A percentile compares a stretch with the other conserved stretches of the same genome.
Evolutionary conservation across 2,797 vertebrate genomes (phyloP).

Genomic region (Eupleurogrammus muticus): DNA sequence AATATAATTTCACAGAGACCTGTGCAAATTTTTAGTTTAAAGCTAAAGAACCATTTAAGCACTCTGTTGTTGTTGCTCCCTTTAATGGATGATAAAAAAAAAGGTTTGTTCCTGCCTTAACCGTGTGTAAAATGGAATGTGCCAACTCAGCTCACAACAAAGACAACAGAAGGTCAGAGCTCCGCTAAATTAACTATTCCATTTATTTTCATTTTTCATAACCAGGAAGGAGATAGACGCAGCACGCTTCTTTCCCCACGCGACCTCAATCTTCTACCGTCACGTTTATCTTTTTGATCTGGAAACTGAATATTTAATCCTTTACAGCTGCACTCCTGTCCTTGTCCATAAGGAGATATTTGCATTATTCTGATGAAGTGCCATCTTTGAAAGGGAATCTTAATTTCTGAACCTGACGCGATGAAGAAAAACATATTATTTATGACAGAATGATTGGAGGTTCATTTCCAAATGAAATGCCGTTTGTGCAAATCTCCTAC

Average conservation of each 20-base stretch:
- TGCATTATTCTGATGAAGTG: slow-evolving; percentile 10
- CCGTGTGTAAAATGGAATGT: slow-evolving; percentile 37
- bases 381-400: neutral
- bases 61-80: neutral
- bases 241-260: slow-evolving; percentile 37
- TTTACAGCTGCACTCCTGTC: slow-evolving; percentile 31
- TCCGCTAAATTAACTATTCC: slow-evolving; percentile 62
- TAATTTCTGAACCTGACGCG: neutral
- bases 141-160: slow-evolving; percentile 48
- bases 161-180: slow-evolving; percentile 61
- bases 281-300: slow-evolving; percentile 57
- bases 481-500: neutral
- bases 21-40: slow-evolving; percentile 7
- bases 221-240: slow-evolving; percentile 59
- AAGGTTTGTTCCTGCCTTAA: slow-evolving; percentile 13
- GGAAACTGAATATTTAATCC: slow-evolving; percentile 58
- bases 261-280: slow-evolving; percentile 40
- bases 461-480: neutral
- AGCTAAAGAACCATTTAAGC: neutral
- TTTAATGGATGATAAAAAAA: slow-evolving; percentile 3
- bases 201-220: slow-evolving; percentile 57
- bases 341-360: neutral
- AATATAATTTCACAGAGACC: neutral
- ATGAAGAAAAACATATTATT: neutral
- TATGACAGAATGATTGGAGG: neutral